Percentiles rank a stretch among this genome's conserved stretches.
Conservation (phyloP, 2,113 vertebrate genomes). For the Eudyptes chrysolophus region DNA sequence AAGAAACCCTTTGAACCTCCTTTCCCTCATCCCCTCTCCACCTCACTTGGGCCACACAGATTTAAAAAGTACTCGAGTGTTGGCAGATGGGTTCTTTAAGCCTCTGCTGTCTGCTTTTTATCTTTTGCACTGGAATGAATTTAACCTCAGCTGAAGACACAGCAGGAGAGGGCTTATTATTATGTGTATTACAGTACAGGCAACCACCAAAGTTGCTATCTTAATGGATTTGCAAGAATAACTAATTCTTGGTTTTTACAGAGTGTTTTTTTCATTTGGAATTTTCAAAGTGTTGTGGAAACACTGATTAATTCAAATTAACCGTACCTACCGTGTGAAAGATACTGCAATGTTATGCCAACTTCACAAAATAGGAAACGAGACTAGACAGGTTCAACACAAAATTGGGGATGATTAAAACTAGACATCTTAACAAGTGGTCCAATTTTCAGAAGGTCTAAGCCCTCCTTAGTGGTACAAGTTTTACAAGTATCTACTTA, state of each 20-base stretch:
- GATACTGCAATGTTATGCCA: not conserved
- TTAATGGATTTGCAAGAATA: not conserved
- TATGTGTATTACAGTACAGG: no score
- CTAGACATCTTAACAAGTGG: not conserved
- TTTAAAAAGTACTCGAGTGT: not conserved
- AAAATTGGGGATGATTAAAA: not conserved
- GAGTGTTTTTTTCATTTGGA: not conserved
- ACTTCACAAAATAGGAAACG: not conserved
- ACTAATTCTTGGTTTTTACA: not conserved
- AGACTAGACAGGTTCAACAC: not conserved
- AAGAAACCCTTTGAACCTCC: not conserved
- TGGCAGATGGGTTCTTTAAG: no score
- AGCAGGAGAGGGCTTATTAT: no score
- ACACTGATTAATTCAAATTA: not conserved
- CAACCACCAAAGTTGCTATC: not conserved
- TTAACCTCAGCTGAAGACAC: no score
- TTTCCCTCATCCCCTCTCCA: not conserved
- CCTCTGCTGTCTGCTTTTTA: no score
- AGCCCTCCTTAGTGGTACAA: not conserved
- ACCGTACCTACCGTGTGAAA: not conserved
- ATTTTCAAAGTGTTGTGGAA: not conserved
- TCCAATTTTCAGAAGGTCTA: not conserved
- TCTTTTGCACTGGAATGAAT: no score
- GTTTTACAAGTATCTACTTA: not conserved
- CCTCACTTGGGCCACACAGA: not conserved